phyloP scores from a whole-genome alignment of 2,888 invertebrate species.

The Acrobasis repandana region DNA sequence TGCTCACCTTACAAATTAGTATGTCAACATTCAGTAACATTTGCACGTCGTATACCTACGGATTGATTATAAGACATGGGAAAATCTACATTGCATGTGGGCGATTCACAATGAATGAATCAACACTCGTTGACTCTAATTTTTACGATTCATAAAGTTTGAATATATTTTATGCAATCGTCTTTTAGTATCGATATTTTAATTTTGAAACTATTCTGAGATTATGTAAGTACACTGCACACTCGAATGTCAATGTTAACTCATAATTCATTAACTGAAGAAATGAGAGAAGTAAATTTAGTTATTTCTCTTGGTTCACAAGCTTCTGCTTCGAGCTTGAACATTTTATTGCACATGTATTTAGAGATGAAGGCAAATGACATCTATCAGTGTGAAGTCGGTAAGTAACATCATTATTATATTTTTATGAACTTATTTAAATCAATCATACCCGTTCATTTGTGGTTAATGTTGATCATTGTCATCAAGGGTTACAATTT shows the following conservation, averaged over 20 bases:
- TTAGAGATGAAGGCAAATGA: not conserved
- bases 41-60: not conserved
- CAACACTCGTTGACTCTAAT: not conserved
- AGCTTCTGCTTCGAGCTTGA: constrained; percentile 22
- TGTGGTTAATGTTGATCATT: not conserved
- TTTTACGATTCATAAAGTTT: not conserved
- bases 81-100: not conserved
- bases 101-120: not conserved
- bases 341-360: constrained; percentile 6
- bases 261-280: constrained; percentile 17
- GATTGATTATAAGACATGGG: not conserved
- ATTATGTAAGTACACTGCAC: constrained; percentile 1
- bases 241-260: constrained; percentile 15
- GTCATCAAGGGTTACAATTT: not conserved
- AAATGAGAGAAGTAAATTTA: constrained; percentile 12
- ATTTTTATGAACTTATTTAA: not conserved
- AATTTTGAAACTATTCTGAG: too few species aligned
- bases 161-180: not conserved
- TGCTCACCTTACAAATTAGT: constrained; percentile 1
- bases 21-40: not conserved
- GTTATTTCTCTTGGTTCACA: constrained; percentile 7
- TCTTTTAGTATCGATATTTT: too few species aligned
- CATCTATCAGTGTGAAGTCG: not conserved
- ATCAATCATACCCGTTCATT: not conserved
- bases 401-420: constrained; percentile 4